Evolutionary conservation across 2,113 vertebrate species (phyloP).

Genomic region (Charadrius vociferus): DNA sequence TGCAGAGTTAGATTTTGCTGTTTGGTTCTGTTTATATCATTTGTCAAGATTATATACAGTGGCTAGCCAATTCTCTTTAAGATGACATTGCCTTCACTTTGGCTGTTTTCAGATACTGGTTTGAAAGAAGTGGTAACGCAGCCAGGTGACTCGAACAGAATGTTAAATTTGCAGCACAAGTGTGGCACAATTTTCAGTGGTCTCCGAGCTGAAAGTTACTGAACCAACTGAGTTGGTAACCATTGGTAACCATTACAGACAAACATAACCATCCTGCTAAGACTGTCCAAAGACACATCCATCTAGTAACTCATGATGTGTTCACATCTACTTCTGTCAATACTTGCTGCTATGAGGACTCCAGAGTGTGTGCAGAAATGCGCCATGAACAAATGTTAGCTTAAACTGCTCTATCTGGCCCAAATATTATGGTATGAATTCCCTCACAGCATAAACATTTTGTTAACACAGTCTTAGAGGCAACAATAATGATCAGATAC

Average conservation of each 20-base stretch:
- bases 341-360: background rate
- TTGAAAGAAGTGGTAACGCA: background rate
- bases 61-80: background rate
- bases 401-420: background rate
- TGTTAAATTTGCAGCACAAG: background rate
- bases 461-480: background rate
- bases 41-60: background rate
- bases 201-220: conserved; percentile 39
- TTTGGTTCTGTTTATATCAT: background rate
- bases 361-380: background rate
- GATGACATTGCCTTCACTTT: background rate
- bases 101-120: background rate
- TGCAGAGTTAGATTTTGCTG: background rate
- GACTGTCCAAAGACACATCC: conserved; percentile 8
- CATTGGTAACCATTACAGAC: background rate
- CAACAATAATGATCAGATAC: background rate
- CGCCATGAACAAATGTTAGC: background rate
- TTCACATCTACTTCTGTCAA: background rate
- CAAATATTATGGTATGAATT: background rate
- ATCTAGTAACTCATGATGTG: background rate
- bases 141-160: background rate
- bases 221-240: background rate
- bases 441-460: background rate
- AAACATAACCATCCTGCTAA: conserved; percentile 32
- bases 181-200: background rate